phyloP scores from a whole-genome alignment of 1,140 invertebrate genomes.

The Augochlora pura region DNA sequence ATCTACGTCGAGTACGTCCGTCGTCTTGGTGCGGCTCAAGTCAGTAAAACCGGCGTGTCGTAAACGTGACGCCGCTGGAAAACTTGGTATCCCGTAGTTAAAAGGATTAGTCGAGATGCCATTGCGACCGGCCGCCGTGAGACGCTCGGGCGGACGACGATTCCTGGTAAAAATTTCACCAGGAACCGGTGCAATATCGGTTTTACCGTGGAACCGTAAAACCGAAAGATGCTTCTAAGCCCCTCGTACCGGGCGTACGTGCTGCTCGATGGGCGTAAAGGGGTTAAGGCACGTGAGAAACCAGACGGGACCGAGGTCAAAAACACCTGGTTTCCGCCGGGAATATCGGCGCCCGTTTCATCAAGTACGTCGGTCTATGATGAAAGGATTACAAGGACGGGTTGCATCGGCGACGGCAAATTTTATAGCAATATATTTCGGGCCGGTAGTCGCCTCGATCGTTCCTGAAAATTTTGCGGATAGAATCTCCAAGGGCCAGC shows the following conservation, averaged over 20 bases:
- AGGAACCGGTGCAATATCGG: slow-evolving; percentile 57
- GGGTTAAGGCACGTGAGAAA: slow-evolving; percentile 53
- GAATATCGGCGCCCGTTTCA: slow-evolving; percentile 27
- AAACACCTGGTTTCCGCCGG: slow-evolving; percentile 17
- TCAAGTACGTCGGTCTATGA: neutral
- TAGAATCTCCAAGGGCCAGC: too few species aligned
- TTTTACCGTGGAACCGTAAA: slow-evolving; percentile 59
- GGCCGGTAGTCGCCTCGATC: neutral
- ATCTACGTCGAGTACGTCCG: neutral
- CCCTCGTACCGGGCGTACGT: slow-evolving; percentile 54
- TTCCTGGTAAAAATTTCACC: slow-evolving; percentile 56
- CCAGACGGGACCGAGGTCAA: slow-evolving; percentile 35
- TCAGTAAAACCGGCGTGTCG: slow-evolving; percentile 53
- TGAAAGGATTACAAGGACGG: neutral
- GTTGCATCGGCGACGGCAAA: neutral
- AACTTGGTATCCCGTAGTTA: slow-evolving; percentile 48
- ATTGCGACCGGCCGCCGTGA: neutral
- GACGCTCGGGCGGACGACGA: neutral
- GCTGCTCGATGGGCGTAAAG: slow-evolving; percentile 54
- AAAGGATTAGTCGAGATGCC: slow-evolving; percentile 54
- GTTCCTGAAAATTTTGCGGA: neutral
- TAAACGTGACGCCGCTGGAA: slow-evolving; percentile 41
- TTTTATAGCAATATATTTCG: neutral
- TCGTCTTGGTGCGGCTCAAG: neutral
- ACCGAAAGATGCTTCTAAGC: slow-evolving; percentile 59